Conservation (phyloP, 2,113 vertebrate species). For the Nycticebus coucang region DNA sequence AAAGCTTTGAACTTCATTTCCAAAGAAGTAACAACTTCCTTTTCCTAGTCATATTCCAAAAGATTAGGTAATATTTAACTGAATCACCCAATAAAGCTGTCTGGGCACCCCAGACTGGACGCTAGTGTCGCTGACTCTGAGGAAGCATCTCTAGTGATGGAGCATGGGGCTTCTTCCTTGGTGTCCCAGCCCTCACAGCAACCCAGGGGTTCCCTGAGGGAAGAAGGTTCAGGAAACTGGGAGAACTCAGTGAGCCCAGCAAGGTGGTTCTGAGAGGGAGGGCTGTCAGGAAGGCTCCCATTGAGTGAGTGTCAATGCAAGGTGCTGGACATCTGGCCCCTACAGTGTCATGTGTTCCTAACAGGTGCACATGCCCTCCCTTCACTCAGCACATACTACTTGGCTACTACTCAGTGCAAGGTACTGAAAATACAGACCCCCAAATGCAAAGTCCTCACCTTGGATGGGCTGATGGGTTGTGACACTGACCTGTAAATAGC, state of each 20-base stretch:
- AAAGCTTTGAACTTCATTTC: background rate
- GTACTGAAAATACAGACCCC: background rate
- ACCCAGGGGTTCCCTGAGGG: too few relatives aligned
- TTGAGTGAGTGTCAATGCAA: background rate
- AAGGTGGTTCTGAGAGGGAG: fast-evolving
- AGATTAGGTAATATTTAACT: background rate
- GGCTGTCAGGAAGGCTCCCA: background rate
- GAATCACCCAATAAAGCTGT: background rate
- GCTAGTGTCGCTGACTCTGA: background rate
- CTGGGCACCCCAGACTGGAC: background rate
- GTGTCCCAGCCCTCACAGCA: background rate
- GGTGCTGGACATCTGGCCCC: background rate
- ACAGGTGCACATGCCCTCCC: background rate
- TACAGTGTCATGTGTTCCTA: background rate
- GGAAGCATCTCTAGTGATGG: background rate
- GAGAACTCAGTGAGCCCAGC: background rate
- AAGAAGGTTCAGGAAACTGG: background rate
- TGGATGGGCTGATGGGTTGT: background rate
- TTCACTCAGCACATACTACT: background rate
- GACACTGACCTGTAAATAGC: background rate
- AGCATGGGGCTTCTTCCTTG: background rate
- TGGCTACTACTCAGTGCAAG: background rate
- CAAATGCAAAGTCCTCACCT: background rate
- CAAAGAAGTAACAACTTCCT: background rate
- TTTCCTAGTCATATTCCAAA: background rate